A percentile compares a stretch with the other conserved stretches of the same genome.
These are phyloP conservation scores for Astropecten irregularis DNA, from an alignment of 53 echinoderm and acorn worm genomes.

Conservation along the genomic window DNA sequence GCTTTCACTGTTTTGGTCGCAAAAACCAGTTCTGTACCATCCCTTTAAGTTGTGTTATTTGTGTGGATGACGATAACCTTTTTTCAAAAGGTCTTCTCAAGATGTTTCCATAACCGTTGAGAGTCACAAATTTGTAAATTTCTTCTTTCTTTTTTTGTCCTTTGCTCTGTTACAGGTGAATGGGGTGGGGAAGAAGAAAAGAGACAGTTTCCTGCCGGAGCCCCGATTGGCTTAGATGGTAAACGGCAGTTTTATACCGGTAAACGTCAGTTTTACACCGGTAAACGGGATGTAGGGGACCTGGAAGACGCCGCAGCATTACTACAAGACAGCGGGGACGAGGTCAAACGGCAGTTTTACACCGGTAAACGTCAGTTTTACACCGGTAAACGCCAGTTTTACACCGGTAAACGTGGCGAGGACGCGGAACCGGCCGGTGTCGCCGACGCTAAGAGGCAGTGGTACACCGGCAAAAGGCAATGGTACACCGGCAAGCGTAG, in stretches of 20 bases:
- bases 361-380: slow-evolving; percentile 50
- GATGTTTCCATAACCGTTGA: background rate
- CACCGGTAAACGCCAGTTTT: slow-evolving; percentile 58
- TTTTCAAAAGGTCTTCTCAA: background rate
- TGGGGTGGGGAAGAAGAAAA: slow-evolving; percentile 44
- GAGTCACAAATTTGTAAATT: background rate
- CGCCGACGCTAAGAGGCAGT: slow-evolving; percentile 64
- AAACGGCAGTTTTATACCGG: slow-evolving; percentile 76
- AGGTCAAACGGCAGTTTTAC: slow-evolving; percentile 47
- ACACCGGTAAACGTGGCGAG: slow-evolving; percentile 72
- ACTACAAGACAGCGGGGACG: slow-evolving; percentile 1
- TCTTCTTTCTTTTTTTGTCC: background rate
- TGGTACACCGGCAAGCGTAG: slow-evolving; percentile 54
- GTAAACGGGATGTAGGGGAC: slow-evolving; percentile 17
- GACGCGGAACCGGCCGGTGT: slow-evolving; percentile 12
- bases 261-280: slow-evolving; percentile 55
- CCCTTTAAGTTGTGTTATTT: background rate
- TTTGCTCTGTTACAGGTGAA: background rate
- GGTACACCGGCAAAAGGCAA: slow-evolving; percentile 47
- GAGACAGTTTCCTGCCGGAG: slow-evolving; percentile 65
- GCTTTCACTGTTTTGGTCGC: too few species aligned
- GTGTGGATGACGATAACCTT: background rate
- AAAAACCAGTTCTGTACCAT: too few species aligned
- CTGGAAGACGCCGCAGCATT: slow-evolving; percentile 22
- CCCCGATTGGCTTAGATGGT: slow-evolving; percentile 68